These are phyloP conservation scores for Myiozetetes cayanensis DNA, from an alignment of 2,113 vertebrate genomes.

Conservation along the genomic window DNA sequence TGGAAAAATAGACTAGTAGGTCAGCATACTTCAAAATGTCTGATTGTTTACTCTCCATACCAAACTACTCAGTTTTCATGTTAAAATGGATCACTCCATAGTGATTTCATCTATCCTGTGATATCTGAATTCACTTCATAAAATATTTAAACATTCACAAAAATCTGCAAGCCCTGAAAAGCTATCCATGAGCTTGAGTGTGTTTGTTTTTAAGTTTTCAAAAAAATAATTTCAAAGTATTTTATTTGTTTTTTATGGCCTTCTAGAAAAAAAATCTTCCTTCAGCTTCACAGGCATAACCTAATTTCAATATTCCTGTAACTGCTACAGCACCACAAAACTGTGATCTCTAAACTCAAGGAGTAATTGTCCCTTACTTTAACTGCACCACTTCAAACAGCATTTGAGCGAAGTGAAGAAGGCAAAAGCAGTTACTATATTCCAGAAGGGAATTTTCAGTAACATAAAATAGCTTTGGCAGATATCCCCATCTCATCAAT, in stretches of 20 bases:
- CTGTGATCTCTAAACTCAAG: not conserved
- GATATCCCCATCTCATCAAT: not conserved
- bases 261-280: not conserved
- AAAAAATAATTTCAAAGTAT: not conserved
- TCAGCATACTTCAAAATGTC: not conserved
- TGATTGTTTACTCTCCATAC: not conserved
- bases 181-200: not conserved
- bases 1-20: not conserved
- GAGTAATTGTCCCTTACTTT: not conserved
- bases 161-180: not conserved
- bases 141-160: not conserved
- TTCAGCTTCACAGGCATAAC: not conserved
- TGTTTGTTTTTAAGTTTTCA: rapidly evolving
- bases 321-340: not conserved
- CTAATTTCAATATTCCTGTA: not conserved
- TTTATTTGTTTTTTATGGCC: not conserved
- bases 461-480: not conserved
- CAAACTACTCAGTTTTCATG: not conserved
- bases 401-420: not conserved
- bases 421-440: not conserved
- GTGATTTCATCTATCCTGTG: not conserved
- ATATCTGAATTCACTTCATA: not conserved
- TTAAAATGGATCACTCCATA: not conserved
- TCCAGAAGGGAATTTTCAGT: not conserved
- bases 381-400: not conserved